phyloP scores from a whole-genome alignment of 2,113 vertebrate genomes.

The Neogale vison region DNA sequence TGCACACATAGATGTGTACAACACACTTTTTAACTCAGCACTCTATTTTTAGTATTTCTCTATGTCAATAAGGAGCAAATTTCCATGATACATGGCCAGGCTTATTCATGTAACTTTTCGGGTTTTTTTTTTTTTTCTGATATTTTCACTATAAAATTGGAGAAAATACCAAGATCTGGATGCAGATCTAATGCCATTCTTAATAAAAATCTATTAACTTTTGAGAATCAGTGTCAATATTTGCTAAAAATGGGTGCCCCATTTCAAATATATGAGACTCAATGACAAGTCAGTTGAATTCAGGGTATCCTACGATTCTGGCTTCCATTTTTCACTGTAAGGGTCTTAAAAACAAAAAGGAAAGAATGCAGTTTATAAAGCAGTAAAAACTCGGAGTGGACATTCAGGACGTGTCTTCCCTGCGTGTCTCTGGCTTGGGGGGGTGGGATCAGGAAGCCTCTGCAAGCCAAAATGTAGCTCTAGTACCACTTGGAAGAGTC shows the following conservation, averaged over 20 bases:
- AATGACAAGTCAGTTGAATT: background rate
- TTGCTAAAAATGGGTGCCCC: background rate
- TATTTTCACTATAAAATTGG: background rate
- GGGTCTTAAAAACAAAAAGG: background rate
- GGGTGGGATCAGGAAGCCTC: background rate
- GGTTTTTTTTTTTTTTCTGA: background rate
- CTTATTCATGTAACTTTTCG: background rate
- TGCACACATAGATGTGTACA: background rate
- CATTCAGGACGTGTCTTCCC: background rate
- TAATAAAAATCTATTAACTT: background rate
- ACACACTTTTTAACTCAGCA: background rate
- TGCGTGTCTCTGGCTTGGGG: background rate
- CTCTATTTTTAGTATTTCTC: background rate
- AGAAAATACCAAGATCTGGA: background rate
- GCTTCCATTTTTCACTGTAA: background rate
- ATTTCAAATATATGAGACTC: background rate
- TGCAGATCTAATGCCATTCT: background rate
- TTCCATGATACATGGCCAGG: background rate
- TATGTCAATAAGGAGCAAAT: background rate
- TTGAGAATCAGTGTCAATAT: background rate
- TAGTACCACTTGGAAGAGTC: background rate
- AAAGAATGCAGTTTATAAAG: background rate
- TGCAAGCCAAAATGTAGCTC: background rate
- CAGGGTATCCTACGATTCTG: background rate
- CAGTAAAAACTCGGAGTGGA: background rate